Conservation (phyloP, 2,888 invertebrate genomes). For the Rotaria macrura region DNA sequence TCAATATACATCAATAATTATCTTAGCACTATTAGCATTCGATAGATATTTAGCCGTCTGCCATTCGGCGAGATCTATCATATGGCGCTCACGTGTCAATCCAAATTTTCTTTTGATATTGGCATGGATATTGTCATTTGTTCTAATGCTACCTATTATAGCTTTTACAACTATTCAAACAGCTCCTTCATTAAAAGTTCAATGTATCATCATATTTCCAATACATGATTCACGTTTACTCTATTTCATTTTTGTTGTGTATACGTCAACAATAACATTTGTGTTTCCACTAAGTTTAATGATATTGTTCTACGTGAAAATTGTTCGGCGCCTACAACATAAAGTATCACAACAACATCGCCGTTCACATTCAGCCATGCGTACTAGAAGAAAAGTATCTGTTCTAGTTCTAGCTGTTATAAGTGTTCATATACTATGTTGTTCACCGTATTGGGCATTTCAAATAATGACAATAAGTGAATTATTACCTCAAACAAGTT, state of each 20-base stretch:
- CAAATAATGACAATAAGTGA: constrained; percentile 23
- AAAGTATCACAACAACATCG: neutral
- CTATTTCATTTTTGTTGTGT: neutral
- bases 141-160: constrained; percentile 8
- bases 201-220: neutral
- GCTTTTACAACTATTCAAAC: neutral
- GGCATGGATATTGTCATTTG: constrained; percentile 5
- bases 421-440: constrained; percentile 23
- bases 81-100: neutral
- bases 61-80: neutral
- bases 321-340: constrained; percentile 20
- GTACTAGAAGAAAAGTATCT: constrained; percentile 25
- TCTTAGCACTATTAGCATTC: constrained; percentile 29
- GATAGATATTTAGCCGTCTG: constrained; percentile 26
- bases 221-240: neutral
- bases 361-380: neutral
- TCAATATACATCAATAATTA: constrained; percentile 31
- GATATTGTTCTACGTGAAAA: constrained; percentile 26
- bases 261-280: constrained; percentile 25
- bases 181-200: neutral
- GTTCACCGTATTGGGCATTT: constrained; percentile 30
- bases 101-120: neutral
- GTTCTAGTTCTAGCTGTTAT: constrained; percentile 29
- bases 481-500: neutral
- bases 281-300: constrained; percentile 30